These are phyloP conservation scores for Melanargia galathea DNA, from an alignment of 2,888 invertebrate species.

Conservation along the genomic window DNA sequence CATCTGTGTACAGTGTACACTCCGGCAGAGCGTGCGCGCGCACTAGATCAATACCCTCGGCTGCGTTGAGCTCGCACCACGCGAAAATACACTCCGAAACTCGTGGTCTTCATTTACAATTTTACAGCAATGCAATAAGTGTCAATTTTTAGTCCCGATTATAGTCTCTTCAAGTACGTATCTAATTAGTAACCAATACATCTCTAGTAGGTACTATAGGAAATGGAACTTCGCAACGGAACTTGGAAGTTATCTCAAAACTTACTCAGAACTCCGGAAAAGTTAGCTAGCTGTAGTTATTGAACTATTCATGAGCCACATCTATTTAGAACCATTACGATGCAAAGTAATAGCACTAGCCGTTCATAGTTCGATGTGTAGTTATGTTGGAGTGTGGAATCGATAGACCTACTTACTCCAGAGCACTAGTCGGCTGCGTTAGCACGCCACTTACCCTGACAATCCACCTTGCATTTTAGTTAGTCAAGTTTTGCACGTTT, in stretches of 20 bases:
- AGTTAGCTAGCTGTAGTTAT: background rate
- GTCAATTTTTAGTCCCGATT: background rate
- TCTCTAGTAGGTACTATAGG: background rate
- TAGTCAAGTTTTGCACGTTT: constrained; percentile 48
- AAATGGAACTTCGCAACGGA: constrained; percentile 7
- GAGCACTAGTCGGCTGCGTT: constrained; percentile 45
- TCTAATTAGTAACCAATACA: background rate
- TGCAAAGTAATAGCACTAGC: constrained; percentile 36
- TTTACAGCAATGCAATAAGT: constrained; percentile 43
- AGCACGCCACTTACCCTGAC: constrained; percentile 42
- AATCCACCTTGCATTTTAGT: constrained; percentile 43
- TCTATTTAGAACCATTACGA: constrained; percentile 35
- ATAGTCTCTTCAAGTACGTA: background rate
- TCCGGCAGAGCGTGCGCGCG: constrained; percentile 76
- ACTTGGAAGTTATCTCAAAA: background rate
- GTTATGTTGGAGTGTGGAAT: constrained; percentile 47
- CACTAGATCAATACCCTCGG: constrained; percentile 76
- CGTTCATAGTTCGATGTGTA: constrained; percentile 40
- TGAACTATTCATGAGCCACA: constrained; percentile 4
- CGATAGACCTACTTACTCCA: constrained; percentile 56
- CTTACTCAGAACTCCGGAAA: constrained; percentile 12
- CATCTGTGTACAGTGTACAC: constrained; percentile 78
- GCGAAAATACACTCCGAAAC: constrained; percentile 67
- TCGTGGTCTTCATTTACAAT: constrained; percentile 56
- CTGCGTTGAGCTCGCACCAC: constrained; percentile 73